Percentiles rank a stretch among this genome's conserved stretches.
Evolutionary conservation across 2,797 vertebrate genomes (phyloP).

Genomic region (Lycodopsis pacificus): DNA sequence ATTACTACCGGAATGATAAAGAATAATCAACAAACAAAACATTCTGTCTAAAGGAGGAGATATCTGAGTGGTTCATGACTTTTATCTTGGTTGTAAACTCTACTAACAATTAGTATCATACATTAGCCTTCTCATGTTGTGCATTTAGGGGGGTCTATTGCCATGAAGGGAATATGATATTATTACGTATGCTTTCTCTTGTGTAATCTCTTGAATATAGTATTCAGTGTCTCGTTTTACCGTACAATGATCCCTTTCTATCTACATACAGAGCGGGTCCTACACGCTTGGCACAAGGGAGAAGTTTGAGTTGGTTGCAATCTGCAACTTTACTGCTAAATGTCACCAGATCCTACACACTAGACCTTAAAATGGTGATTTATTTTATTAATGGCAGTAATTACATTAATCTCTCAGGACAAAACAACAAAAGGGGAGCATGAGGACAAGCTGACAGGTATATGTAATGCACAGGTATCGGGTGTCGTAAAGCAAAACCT

Average conservation of each 20-base stretch:
- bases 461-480: background rate
- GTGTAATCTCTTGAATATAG: background rate
- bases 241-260: background rate
- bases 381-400: background rate
- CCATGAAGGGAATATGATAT: background rate
- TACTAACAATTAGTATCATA: background rate
- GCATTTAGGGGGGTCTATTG: background rate
- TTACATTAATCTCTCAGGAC: background rate
- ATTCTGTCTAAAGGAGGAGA: background rate
- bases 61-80: background rate
- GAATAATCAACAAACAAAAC: background rate
- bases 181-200: background rate
- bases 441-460: background rate
- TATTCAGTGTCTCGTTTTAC: background rate
- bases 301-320: background rate
- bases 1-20: conserved; percentile 1
- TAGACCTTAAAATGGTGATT: background rate
- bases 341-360: background rate
- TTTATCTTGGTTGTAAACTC: background rate
- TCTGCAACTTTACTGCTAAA: background rate
- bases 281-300: background rate
- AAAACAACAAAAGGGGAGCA: background rate
- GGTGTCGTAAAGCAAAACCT: background rate
- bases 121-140: background rate
- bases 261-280: background rate